Conservation (phyloP, 2,797 vertebrate species). For the Hypotaenidia philippensis region DNA sequence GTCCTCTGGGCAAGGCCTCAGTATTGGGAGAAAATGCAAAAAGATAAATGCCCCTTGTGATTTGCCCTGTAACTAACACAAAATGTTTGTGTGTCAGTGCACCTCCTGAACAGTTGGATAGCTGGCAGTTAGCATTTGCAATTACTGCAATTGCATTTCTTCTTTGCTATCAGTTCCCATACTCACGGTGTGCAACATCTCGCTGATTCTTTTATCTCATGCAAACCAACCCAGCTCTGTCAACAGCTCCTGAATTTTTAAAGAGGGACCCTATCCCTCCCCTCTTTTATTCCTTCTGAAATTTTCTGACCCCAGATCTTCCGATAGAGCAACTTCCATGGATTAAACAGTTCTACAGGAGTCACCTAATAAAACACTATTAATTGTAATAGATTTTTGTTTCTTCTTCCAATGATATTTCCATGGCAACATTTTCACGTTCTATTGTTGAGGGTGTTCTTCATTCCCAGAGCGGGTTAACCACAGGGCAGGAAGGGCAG, state of each 20-base stretch:
- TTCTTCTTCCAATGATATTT: slow-evolving; percentile 78
- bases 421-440: slow-evolving; percentile 82
- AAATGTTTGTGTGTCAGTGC: background rate
- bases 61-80: background rate
- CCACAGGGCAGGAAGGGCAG: slow-evolving; percentile 84
- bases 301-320: slow-evolving; percentile 60
- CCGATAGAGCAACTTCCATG: slow-evolving; percentile 49
- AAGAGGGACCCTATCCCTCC: background rate
- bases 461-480: slow-evolving; percentile 83
- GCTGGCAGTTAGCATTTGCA: background rate
- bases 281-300: slow-evolving; percentile 46
- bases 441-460: slow-evolving; percentile 78
- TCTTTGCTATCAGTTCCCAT: slow-evolving; percentile 13
- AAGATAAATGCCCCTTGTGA: background rate
- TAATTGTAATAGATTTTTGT: slow-evolving; percentile 83
- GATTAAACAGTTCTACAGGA: slow-evolving; percentile 74
- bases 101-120: background rate
- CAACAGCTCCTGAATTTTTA: slow-evolving; percentile 65
- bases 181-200: slow-evolving; percentile 1
- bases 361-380: slow-evolving; percentile 79
- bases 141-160: background rate
- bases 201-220: slow-evolving; percentile 53
- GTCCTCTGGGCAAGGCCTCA: background rate
- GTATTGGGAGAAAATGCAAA: background rate
- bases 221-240: slow-evolving; percentile 53